Conservation (phyloP, 2,113 vertebrate genomes). For the Tachysurus vachellii region DNA sequence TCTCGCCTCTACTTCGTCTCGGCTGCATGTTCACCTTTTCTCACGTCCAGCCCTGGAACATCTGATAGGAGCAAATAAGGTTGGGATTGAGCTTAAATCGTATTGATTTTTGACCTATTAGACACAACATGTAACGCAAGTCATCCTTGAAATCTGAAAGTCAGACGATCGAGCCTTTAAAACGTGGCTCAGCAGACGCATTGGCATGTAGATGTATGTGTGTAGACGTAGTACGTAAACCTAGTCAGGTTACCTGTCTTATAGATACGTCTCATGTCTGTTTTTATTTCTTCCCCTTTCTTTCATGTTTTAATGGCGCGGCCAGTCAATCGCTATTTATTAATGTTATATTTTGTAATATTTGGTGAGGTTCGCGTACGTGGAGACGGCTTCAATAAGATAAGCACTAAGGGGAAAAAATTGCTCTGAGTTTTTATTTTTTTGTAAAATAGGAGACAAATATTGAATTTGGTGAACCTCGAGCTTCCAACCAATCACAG, state of each 20-base stretch:
- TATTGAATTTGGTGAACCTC: not conserved
- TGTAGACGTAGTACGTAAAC: not conserved
- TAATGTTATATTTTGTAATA: not conserved
- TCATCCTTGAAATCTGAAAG: not conserved
- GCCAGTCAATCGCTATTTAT: not conserved
- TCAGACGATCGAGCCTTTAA: not conserved
- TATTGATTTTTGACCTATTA: slow-evolving; percentile 1
- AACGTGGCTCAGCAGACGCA: not conserved
- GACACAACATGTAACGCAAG: slow-evolving; percentile 23
- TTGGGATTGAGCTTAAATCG: slow-evolving; percentile 20
- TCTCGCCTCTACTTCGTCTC: not conserved
- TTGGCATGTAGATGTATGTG: not conserved
- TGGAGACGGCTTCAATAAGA: not conserved
- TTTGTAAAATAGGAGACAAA: not conserved
- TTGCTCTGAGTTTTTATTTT: not conserved
- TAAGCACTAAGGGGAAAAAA: not conserved
- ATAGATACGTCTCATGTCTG: too few species aligned
- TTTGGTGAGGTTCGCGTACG: not conserved
- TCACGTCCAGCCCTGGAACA: not conserved
- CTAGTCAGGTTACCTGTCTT: not conserved
- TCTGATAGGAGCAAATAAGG: slow-evolving; percentile 35
- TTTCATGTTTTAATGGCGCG: not conserved
- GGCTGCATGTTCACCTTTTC: not conserved
- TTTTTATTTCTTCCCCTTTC: not conserved
- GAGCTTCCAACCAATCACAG: not conserved